These are phyloP conservation scores for Diploscapter pachys DNA, from an alignment of 1,140 invertebrate genomes.

Conservation along the genomic window DNA sequence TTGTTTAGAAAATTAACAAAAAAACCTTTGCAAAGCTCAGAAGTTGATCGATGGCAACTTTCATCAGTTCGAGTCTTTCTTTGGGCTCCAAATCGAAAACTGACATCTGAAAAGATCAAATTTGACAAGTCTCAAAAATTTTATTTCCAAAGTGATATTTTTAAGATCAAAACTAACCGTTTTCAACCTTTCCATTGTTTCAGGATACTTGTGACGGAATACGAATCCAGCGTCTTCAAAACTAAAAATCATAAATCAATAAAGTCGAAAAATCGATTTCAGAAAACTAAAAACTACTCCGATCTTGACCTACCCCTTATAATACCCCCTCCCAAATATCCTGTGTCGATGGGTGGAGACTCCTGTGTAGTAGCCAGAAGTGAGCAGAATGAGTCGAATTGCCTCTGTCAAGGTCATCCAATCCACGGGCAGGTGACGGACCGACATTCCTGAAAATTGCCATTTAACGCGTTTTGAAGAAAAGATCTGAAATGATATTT, in stretches of 20 bases:
- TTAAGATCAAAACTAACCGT: conserved; percentile 7
- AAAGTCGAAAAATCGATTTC: too few relatives aligned
- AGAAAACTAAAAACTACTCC: too few relatives aligned
- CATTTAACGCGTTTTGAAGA: too few relatives aligned
- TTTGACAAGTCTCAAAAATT: background rate
- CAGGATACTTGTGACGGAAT: conserved; percentile 10
- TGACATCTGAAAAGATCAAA: conserved; percentile 12
- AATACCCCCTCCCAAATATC: conserved; percentile 22
- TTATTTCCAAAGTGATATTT: background rate
- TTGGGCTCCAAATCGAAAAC: conserved; percentile 32
- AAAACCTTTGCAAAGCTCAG: conserved; percentile 29
- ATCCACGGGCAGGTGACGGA: conserved; percentile 33
- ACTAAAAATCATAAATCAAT: too few relatives aligned
- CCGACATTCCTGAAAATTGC: conserved; percentile 19
- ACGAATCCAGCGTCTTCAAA: conserved; percentile 28
- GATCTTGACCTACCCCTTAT: conserved; percentile 6
- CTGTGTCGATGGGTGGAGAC: conserved; percentile 21
- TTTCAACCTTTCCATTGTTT: conserved; percentile 20
- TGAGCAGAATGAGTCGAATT: conserved; percentile 28
- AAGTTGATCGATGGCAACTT: conserved; percentile 28
- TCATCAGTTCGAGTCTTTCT: conserved; percentile 29
- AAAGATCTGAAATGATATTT: too few relatives aligned
- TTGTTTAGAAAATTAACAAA: background rate
- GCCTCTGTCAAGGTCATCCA: conserved; percentile 39
- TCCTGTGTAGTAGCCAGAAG: conserved; percentile 38